These are phyloP conservation scores for Microplitis mediator DNA, from an alignment of 1,140 invertebrate genomes.

Conservation along the genomic window DNA sequence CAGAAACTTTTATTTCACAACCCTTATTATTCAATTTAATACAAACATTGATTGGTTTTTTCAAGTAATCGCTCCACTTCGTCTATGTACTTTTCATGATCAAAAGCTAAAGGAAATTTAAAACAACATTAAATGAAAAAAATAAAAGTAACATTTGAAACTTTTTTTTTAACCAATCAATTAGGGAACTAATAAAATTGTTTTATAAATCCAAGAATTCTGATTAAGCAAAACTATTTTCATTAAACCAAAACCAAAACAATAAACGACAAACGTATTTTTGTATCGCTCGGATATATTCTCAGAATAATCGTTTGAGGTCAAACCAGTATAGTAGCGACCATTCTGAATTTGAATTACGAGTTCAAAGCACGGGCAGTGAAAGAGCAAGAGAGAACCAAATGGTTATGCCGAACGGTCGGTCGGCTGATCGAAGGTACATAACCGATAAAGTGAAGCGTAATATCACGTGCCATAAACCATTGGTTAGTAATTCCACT, in stretches of 20 bases:
- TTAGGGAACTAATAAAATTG: too few relatives aligned
- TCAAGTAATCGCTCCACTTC: too few relatives aligned
- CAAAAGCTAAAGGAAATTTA: too few relatives aligned
- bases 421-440: background rate
- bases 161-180: too few relatives aligned
- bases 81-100: too few relatives aligned
- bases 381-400: background rate
- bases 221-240: background rate
- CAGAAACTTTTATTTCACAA: too few relatives aligned
- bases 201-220: background rate
- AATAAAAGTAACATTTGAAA: too few relatives aligned
- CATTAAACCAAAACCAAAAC: background rate
- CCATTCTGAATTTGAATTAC: conserved; percentile 3
- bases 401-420: background rate
- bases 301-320: background rate
- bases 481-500: conserved; percentile 2
- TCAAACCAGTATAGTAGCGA: background rate
- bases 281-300: background rate
- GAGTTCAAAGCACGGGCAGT: background rate
- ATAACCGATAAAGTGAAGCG: conserved; percentile 6
- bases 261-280: background rate
- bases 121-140: too few relatives aligned
- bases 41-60: too few relatives aligned
- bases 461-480: conserved; percentile 25
- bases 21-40: too few relatives aligned